Evolutionary conservation across 2,888 invertebrate genomes (phyloP).

Genomic region (Cheiracanthium punctorium): DNA sequence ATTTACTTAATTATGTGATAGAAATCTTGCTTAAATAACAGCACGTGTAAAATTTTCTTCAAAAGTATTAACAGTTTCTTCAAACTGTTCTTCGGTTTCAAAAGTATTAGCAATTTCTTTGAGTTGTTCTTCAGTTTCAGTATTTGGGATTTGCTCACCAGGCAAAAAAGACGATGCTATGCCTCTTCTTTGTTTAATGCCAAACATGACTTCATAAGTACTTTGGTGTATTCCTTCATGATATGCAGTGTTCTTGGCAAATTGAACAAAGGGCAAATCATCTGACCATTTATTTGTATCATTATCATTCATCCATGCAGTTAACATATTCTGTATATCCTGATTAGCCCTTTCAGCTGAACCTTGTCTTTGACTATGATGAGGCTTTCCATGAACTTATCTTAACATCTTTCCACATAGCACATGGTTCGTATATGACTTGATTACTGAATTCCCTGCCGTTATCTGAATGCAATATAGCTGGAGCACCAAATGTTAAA

Average conservation of each 20-base stretch:
- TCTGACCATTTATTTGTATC: slow-evolving; percentile 66
- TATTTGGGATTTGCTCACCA: slow-evolving; percentile 33
- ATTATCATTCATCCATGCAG: slow-evolving; percentile 58
- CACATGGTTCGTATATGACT: slow-evolving; percentile 14
- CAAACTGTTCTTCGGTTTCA: not conserved
- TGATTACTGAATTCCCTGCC: slow-evolving; percentile 27
- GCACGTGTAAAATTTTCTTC: slow-evolving; percentile 40
- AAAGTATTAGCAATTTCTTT: no score
- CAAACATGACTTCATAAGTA: slow-evolving; percentile 56
- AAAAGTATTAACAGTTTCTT: slow-evolving; percentile 21
- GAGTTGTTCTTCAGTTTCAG: slow-evolving; percentile 32
- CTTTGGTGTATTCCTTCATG: slow-evolving; percentile 50
- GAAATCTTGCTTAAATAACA: no score
- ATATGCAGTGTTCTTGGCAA: slow-evolving; percentile 51
- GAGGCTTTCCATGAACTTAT: slow-evolving; percentile 30
- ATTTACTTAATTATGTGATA: no score
- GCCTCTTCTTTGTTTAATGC: slow-evolving; percentile 28
- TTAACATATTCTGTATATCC: slow-evolving; percentile 57
- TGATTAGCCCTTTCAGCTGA: slow-evolving; percentile 31
- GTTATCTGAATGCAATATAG: slow-evolving; percentile 63
- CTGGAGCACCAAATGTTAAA: slow-evolving; percentile 60
- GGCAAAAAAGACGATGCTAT: slow-evolving; percentile 30
- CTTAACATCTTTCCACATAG: not conserved
- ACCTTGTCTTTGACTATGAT: slow-evolving; percentile 26
- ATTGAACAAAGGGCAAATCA: slow-evolving; percentile 68